Evolutionary conservation across 2,113 vertebrate genomes (phyloP), one percentile per base, ranked within the genome.

Genomic region (Tragelaphus strepsiceros): DNA sequence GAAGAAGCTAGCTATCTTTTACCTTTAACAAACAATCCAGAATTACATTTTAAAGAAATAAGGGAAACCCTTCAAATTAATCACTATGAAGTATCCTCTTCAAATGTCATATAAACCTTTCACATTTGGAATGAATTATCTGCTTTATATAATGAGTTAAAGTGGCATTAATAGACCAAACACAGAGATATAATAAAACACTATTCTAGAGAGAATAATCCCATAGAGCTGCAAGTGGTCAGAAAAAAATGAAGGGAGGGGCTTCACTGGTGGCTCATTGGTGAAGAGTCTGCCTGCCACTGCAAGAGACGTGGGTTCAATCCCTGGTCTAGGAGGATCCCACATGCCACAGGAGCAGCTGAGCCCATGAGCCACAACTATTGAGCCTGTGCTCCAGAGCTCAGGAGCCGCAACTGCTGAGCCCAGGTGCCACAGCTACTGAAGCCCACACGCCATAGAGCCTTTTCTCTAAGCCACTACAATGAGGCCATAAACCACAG

Each of bases 21-120:
- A 74, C 46, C 84, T 53, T 96, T 82, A 78, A 58, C 74, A 94
- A 88, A 49, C 30, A 96, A 84, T 30, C 32, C 54, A 81, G 61
- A 96, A 22, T 88, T 58, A 71, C 3, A 54, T 62, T 87, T 93
- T 46, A 80, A 88, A 67, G 71, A 83, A 96, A 93, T 86, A 84
- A 30, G 90, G 16, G 54, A 89, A 91, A 2, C 0, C 5, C 15
- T 94, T 26, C 30, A 61, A 94, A 74, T 92, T 94, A 94, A 58
- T 77, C 19, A 77, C 19, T 81, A 5, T 88, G 46, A 92, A 59
- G 6, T 82, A 58, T 35, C 28, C 16, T 97, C 59, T 30, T 92
- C 49, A 94, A 86, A 93, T 78, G 74, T 24, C 5, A 84, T 62
- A 10, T 46, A 89, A 80, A 82, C 16, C 10, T 1, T 90, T 78